Evolutionary conservation across 1,140 invertebrate species (phyloP), one percentile per base, ranked within the genome.

Genomic region (Drosophila aff.): DNA sequence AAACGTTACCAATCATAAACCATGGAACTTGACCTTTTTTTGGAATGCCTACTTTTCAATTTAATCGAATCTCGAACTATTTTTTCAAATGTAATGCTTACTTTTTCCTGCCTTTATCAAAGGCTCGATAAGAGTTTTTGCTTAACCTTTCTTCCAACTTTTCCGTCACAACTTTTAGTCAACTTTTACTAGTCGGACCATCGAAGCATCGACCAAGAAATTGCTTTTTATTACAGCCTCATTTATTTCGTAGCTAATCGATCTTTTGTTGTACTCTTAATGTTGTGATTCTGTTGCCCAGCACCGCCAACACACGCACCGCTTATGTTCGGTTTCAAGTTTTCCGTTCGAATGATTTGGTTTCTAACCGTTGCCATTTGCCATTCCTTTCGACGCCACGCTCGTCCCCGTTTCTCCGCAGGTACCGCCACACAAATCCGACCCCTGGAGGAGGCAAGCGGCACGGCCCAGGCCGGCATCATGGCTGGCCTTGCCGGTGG

Each of bases 361-460:
- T 77, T 76, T 74, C 75, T 65, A 59, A 67, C 63, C 44, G 49
- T 57, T 85, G 26, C 61, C 76, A 62, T 71, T 57, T 71, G 55
- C 68, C 74, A 79, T 79, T 81, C 73, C 63, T 61, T 60, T 63
- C 67, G 73, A 66, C 79, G 53, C 53, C 79, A 38, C 36, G 53
- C 53, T 75, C 67, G 63, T 82, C 53, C 58, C 58, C 44, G 46
- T 77, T 46, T 76, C 43, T 69, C 57, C 75, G 15, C 79, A 92
- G 91, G 91, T 81, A 92, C 81, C 53, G 81, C 91, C 61, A 79
- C 84, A 58, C 86, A 89, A 79, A 72, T 81, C 55, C 85, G 91
- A 4, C 79, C 84, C 49, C 50, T 77, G 71, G 82, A 91, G 69
- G 91, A 92, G 64, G 71, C 74, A 62, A 55, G 67, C 59, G 77